Evolutionary conservation across 2,888 invertebrate genomes (phyloP).

Genomic region (Tinea trinotella): DNA sequence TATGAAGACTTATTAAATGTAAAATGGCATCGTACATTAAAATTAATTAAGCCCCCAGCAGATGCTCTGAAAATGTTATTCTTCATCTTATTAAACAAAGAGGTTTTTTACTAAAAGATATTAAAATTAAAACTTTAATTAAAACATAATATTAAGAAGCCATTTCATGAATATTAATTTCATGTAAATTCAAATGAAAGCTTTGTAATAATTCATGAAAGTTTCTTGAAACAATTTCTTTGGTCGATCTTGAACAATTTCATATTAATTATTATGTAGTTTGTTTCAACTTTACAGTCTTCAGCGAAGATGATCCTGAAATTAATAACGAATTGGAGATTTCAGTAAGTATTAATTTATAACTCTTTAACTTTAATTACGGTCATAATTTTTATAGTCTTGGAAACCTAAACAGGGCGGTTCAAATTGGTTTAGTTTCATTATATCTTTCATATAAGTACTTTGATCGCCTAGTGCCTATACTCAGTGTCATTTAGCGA

Average conservation of each 20-base stretch:
- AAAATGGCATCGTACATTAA: no score
- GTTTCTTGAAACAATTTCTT: background rate
- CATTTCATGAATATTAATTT: background rate
- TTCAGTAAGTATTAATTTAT: conserved; percentile 77
- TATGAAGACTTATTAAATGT: no score
- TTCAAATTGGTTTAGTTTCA: no score
- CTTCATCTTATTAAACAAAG: no score
- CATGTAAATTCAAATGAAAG: background rate
- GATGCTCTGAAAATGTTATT: background rate
- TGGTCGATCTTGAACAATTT: background rate
- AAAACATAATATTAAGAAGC: background rate
- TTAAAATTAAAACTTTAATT: background rate
- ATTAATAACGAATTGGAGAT: conserved; percentile 90
- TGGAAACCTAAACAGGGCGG: no score
- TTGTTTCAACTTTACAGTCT: conserved; percentile 72
- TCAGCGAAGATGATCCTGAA: conserved; percentile 90
- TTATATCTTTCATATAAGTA: no score
- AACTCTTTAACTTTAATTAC: no score
- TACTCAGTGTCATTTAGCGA: no score
- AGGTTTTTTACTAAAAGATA: no score
- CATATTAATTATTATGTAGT: conserved; percentile 14
- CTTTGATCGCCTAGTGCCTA: no score
- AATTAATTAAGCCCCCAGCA: no score
- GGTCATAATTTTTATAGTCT: no score
- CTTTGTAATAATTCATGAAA: background rate